Base-by-base conservation (phyloP, 2,888 invertebrate species). In the Coleophora flavipennella region DNA sequence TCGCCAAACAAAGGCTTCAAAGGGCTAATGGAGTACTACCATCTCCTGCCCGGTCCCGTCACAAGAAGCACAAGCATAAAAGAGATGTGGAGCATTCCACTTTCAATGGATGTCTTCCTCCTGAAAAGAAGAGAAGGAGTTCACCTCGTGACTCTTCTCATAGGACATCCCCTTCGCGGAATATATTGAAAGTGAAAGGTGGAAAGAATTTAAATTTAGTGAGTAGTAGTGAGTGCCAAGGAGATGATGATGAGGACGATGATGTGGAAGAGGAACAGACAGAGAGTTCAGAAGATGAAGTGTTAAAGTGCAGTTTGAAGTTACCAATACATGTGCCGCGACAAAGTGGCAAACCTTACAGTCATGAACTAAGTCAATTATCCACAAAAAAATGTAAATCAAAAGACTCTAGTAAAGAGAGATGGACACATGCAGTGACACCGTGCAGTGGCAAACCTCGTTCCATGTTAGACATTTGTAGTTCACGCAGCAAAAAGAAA, bases 281-380 rank as follows among this genome's bases (percentile, higher is more conserved):
- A 62, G 72, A 70, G 52, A 81, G 77, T 71, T 83, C 83, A 33
- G 83, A 81, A 33, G 83, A 83, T 67, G 81, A 81, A 70, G 71
- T 79, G 66, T 69, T 83, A 60, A 68, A 74, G 58, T 71, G 51
- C 64, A 78, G 73, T 76, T 72, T 75, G 55, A 81, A 79, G 79
- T 79, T 83, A 78, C 81, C 79, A 45, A 62, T 77, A 67, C 67
- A 69, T 65, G 60, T 77, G 60, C 67, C 66, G 39, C 65, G 77
- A 38, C 76, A 74, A 49, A 80, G 80, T 71, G 85, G 85, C 48
- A 85, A 85, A 69, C 85, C 85, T 32, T 85, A 78, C 77, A 85
- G 84, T 72, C 85, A 85, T 76, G 71, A 83, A 79, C 83, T 85
- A 75, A 84, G 85, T 80, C 84, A 84, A 83, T 80, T 84, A 81